Evolutionary conservation across 2,797 vertebrate species (phyloP), one percentile per base, ranked within the genome.

Genomic region (Strix occidentalis): DNA sequence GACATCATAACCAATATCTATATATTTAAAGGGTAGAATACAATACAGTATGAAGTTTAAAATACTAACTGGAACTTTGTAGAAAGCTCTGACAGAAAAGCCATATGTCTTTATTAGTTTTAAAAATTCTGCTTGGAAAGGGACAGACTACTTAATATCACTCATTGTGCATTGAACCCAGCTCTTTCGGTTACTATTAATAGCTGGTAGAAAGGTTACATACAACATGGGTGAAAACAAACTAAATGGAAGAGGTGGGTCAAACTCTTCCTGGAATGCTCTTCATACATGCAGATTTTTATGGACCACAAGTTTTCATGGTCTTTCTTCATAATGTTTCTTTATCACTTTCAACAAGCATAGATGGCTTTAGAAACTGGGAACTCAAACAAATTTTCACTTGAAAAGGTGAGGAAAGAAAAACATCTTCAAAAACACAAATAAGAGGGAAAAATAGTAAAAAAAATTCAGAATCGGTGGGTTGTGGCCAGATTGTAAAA

Each of bases 401-500:
- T 86, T 79, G 13, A 29, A 61, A 80, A 86, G 60, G 31, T 41
- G 13, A 80, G 29, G 31, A 82, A 89, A 72, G 37, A 56, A 28
- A 86, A 88, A 57, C 4, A 9, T 54, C 33, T 86, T 76, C 7
- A 11, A 79, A 70, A 93, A 63, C 5, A 72, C 18, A 90, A 83
- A 48, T 19, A 51, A 84, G 18, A 85, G 21, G n/a, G 37, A 48
- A 72, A 88, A 88, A 86, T 10, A 51, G 5, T 45, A 33, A 25
- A 87, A 72, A 41, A 26, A 2, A 3, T 45, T 76, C n/a, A 65
- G 41, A 83, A 84, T 89, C 29, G 23, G 14, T 84, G 31, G 4
- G 16, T 89, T 92, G 45, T 69, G 46, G 57, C 56, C 74, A 91
- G 69, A 92, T 77, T 94, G 60, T 43, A 86, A 94, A 95, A 72